Evolutionary conservation across 2,888 invertebrate genomes (phyloP), one percentile per base, ranked within the genome.

Genomic region (Hylaea fasciaria): DNA sequence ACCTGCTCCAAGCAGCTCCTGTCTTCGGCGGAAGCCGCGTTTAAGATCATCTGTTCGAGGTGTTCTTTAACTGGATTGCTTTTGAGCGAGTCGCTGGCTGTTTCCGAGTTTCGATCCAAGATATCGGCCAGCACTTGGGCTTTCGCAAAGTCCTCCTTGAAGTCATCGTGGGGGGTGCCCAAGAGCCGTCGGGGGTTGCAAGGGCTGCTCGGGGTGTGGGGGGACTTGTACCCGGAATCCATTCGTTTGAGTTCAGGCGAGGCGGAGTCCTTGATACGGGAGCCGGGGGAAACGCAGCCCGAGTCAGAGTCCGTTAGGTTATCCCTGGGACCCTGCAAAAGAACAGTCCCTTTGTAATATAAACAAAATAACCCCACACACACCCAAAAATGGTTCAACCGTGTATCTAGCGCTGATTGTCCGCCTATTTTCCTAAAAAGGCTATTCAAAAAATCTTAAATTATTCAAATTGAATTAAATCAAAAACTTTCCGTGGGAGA

Each of bases 1-100:
- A 94, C 91, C 78, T 95, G 94, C 72, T 95, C 94, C 74, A 95
- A 85, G 70, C 94, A 94, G 50, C 92, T 89, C 76, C 94, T 93
- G 72, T 95, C 95, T 39, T 94, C 93, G 59, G 92, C 92, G 14
- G 92, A 91, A 12, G 86, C 87, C 45, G 92, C 90, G 56, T 89
- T 92, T 69, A 92, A 64, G 66, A 93, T 89, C 92, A 93, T 93
- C 74, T 91, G 91, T 68, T 93, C 92, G 49, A 93, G 71, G 71
- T 90, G 92, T 35, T 92, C 92, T 69, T 89, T 92, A 62, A 93
- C 91, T 62, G 91, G 91, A 64, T 89, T 92, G 66, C 87, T 89
- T 69, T 84, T 89, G 63, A 91, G 74, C 43, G 91, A 91, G 69
- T 92, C 91, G 77, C 87, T 89, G 72, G 85, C 81, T 60, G 83